phyloP scores from a whole-genome alignment of 2,113 vertebrate genomes.

The Bombycilla garrulus region DNA sequence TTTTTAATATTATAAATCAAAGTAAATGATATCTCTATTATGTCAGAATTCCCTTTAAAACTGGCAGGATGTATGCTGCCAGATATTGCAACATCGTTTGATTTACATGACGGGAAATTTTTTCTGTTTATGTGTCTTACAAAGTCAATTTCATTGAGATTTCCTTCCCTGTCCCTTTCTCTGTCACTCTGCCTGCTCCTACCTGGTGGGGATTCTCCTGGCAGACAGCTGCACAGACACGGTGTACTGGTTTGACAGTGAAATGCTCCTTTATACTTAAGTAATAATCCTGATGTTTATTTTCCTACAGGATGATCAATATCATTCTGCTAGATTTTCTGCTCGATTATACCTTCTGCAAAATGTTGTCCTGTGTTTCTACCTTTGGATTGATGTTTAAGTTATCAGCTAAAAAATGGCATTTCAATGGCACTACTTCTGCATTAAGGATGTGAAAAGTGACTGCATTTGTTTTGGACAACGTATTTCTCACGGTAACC shows the following conservation, averaged over 20 bases:
- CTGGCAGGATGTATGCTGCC: neutral
- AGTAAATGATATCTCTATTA: neutral
- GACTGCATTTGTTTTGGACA: neutral
- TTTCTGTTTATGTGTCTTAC: neutral
- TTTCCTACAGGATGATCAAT: neutral
- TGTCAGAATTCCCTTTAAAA: neutral
- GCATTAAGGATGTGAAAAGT: neutral
- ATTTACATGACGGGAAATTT: neutral
- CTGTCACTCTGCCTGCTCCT: neutral
- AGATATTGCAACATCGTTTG: neutral
- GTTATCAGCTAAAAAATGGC: neutral
- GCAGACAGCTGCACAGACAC: neutral
- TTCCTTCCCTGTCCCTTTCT: neutral
- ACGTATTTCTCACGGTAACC: neutral
- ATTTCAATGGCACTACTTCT: neutral
- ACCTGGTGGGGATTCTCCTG: neutral
- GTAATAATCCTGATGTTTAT: neutral
- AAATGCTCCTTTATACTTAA: neutral
- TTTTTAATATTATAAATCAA: neutral
- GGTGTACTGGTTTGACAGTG: neutral
- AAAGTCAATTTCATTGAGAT: neutral
- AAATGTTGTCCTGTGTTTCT: neutral
- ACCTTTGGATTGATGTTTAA: neutral
- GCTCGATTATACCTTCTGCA: neutral
- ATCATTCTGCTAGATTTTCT: neutral